These are phyloP conservation scores for Arnoldichthys spilopterus DNA, from an alignment of 2,797 vertebrate genomes.

Conservation along the genomic window DNA sequence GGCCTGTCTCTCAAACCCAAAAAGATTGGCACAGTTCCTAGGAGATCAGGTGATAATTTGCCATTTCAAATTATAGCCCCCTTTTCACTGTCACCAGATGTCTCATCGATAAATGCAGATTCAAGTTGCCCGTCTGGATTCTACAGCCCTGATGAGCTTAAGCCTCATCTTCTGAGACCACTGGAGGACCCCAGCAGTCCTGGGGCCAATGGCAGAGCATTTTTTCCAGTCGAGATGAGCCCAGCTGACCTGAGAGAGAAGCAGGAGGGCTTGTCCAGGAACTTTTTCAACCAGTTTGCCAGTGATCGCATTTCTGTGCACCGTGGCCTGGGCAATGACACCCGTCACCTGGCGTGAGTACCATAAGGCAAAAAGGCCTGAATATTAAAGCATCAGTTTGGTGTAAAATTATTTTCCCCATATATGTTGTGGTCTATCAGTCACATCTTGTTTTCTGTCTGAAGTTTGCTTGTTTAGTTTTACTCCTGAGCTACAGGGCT, in stretches of 20 bases:
- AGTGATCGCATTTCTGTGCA: slow-evolving; percentile 86
- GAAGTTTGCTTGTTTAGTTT: not conserved
- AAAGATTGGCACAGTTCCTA: not conserved
- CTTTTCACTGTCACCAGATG: slow-evolving; percentile 45
- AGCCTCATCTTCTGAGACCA: slow-evolving; percentile 77
- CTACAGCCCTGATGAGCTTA: slow-evolving; percentile 80
- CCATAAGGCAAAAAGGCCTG: too few relatives aligned
- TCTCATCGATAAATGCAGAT: not conserved
- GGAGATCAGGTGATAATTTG: slow-evolving; percentile 72
- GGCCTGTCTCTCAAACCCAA: not conserved
- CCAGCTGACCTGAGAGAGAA: slow-evolving; percentile 74
- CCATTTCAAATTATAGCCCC: slow-evolving; percentile 71
- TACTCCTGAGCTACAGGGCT: not conserved
- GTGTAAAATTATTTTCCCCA: not conserved
- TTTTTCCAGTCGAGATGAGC: slow-evolving; percentile 70
- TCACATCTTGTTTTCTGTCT: not conserved
- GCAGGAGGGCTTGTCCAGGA: slow-evolving; percentile 74
- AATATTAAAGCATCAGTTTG: not conserved
- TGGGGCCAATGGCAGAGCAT: slow-evolving; percentile 78
- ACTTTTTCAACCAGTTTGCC: slow-evolving; percentile 87
- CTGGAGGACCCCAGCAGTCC: slow-evolving; percentile 76
- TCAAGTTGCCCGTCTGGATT: slow-evolving; percentile 76
- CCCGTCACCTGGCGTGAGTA: slow-evolving; percentile 82
- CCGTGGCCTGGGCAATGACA: slow-evolving; percentile 82
- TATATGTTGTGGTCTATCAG: not conserved